Evolutionary conservation across 2,113 vertebrate genomes (phyloP).

Genomic region (Syngnathus floridae): DNA sequence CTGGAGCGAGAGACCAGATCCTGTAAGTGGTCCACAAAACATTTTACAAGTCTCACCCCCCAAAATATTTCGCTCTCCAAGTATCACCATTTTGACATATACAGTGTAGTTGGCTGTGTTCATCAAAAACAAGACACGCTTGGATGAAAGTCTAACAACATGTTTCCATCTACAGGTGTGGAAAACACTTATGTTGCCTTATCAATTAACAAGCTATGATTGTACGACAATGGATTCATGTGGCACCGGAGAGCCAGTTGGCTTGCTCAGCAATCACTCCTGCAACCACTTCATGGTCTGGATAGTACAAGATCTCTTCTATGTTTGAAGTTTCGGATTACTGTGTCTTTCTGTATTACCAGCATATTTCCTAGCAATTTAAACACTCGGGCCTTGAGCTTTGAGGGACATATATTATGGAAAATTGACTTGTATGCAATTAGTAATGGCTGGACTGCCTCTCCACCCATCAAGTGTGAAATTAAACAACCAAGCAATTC

Average conservation of each 20-base stretch:
- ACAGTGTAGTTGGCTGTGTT: too few species aligned
- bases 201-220: conserved; percentile 64
- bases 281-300: conserved; percentile 3
- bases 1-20: conserved; percentile 72
- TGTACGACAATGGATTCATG: conserved; percentile 4
- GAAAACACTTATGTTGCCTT: conserved; percentile 73
- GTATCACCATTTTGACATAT: not conserved
- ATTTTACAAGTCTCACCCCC: not conserved
- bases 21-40: conserved; percentile 46
- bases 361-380: not conserved
- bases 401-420: not conserved
- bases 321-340: not conserved
- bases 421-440: not conserved
- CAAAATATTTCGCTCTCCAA: not conserved
- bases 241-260: not conserved
- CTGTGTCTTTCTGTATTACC: not conserved
- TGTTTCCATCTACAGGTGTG: conserved; percentile 62
- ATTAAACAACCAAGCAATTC: not conserved
- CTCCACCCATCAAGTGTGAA: not conserved
- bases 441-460: too few species aligned
- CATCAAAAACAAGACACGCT: too few species aligned
- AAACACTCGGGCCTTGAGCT: not conserved
- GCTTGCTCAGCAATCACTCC: not conserved
- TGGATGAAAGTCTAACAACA: not conserved
- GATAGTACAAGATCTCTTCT: conserved; percentile 16